Evolutionary conservation across 2,888 invertebrate species (phyloP), one percentile per base, ranked within the genome.

Genomic region (Pachymerium ferrugineum): DNA sequence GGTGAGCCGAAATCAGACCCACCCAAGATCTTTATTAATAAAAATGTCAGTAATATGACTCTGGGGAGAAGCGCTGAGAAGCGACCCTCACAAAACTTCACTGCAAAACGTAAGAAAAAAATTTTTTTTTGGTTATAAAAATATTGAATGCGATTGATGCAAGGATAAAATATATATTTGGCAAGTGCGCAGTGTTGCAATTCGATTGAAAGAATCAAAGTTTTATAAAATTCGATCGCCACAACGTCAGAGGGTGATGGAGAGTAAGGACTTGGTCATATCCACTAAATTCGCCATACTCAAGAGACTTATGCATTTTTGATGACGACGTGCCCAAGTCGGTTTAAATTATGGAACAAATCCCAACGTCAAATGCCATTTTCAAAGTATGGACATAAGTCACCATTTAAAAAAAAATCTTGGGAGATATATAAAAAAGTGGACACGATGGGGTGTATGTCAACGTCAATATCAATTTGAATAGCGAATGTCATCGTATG

Each of bases 221-320:
- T 54, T 54, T 54, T 54, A 54, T 54, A 54, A 54, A 54, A 54
- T 54, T 54, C 54, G 54, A 54, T 54, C 54, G 54, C 28, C 22
- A 54, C 54, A n/a, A n/a, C n/a, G n/a, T n/a, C n/a, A n/a, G n/a
- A n/a, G 22, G 47, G 54, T 54, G 54, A 54, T 54, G 54, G 54
- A 54, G 54, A 54, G 54, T 6, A 25, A 54, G 54, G 54, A 54
- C 54, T 22, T 14, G 54, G 54, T 54, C 54, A 25, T 22, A 25
- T 54, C 14, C 14, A 54, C 8, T 54, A 8, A 14, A 14, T 25
- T 54, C 25, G 54, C 25, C 54, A 22, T 54, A 28, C 22, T 54
- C 54, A 54, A 54, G 54, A 54, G 54, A 25, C 54, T 54, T 25
- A 14, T 54, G 54, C 54, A 54, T 54, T 54, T 54, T 54, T 54